Percentiles rank a stretch among this genome's conserved stretches.
phyloP scores from a whole-genome alignment of 2,113 vertebrate species.

The Regulus satrapa region DNA sequence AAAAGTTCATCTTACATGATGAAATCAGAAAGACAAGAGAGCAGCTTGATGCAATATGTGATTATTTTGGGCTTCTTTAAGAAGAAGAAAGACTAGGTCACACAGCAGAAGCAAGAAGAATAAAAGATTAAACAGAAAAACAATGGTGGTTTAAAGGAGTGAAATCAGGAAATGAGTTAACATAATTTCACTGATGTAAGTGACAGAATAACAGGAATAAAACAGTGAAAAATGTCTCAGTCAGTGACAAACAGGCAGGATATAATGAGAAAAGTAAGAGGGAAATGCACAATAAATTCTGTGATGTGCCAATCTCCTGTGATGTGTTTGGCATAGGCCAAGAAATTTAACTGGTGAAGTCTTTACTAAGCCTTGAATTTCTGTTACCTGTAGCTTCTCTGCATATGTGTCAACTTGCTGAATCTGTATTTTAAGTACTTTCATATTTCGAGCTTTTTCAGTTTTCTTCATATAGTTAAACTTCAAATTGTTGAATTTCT shows the following conservation, averaged over 20 bases:
- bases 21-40: background rate
- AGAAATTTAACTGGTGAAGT: background rate
- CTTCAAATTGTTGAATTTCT: constrained; percentile 89
- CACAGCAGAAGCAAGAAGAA: background rate
- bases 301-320: background rate
- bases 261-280: background rate
- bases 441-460: constrained; percentile 82
- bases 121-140: background rate
- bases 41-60: background rate
- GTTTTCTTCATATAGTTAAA: constrained; percentile 86
- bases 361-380: background rate
- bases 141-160: background rate
- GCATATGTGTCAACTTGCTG: constrained; percentile 80
- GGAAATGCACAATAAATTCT: background rate
- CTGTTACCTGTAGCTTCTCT: constrained; percentile 82
- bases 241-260: background rate
- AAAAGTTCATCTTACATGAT: background rate
- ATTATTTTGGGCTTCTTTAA: background rate
- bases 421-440: constrained; percentile 81
- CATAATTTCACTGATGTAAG: background rate
- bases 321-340: background rate
- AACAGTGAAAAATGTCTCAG: background rate
- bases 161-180: background rate
- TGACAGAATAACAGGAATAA: background rate
- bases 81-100: background rate